Evolutionary conservation across 1,140 invertebrate genomes (phyloP).

Genomic region (Homarus americanus): DNA sequence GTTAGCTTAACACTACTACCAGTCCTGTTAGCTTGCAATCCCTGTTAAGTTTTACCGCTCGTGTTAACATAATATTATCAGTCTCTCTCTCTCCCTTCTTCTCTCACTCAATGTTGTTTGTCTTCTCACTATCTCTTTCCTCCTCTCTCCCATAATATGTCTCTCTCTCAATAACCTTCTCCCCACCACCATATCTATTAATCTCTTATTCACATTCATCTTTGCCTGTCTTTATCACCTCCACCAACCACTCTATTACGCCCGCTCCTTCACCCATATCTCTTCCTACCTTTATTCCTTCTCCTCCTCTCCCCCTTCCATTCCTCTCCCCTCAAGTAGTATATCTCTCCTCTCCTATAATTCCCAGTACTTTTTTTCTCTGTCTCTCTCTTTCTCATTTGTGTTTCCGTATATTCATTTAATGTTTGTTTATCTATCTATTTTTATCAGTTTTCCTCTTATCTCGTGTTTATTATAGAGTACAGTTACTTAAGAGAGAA

Average conservation of each 20-base stretch:
- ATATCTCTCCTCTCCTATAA: conserved; percentile 27
- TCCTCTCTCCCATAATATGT: neutral
- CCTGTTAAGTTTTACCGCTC: too few relatives aligned
- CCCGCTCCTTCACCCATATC: conserved; percentile 42
- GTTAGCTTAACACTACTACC: too few relatives aligned
- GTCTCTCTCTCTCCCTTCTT: neutral
- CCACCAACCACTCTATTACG: conserved; percentile 23
- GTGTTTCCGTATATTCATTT: too few relatives aligned
- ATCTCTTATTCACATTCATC: conserved; percentile 49
- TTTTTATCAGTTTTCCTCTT: too few relatives aligned
- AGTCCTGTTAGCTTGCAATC: too few relatives aligned
- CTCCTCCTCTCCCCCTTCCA: conserved; percentile 25
- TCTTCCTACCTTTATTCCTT: conserved; percentile 36
- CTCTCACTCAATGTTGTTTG: neutral
- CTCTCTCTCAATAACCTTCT: neutral
- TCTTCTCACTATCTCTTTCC: neutral
- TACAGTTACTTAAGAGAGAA: too few relatives aligned
- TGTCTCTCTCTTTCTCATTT: too few relatives aligned
- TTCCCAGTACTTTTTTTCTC: conserved; percentile 15
- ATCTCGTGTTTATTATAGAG: too few relatives aligned
- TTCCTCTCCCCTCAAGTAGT: conserved; percentile 2
- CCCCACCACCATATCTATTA: conserved; percentile 30
- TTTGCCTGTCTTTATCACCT: conserved; percentile 40
- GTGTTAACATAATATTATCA: too few relatives aligned
- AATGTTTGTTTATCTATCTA: too few relatives aligned